phyloP scores from a whole-genome alignment of 2,888 invertebrate species.

The Sycophila texana region DNA sequence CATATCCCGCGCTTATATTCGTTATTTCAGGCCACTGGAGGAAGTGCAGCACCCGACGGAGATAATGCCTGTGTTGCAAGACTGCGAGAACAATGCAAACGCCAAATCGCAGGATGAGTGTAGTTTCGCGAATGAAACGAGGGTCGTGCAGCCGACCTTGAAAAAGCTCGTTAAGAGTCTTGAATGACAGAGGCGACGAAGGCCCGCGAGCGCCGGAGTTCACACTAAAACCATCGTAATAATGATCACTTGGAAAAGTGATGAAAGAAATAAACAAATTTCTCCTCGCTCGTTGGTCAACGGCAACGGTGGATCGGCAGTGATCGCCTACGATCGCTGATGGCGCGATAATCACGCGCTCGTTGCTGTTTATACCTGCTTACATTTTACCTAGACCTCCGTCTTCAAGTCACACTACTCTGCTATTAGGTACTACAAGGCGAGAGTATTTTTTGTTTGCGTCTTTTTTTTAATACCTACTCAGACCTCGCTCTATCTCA shows the following conservation, averaged over 20 bases:
- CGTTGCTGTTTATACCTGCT: no score
- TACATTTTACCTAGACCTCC: no score
- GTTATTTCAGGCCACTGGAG: slow-evolving; percentile 37
- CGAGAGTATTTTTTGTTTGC: no score
- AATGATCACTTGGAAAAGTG: slow-evolving; percentile 21
- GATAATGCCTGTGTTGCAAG: slow-evolving; percentile 36
- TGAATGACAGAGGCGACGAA: slow-evolving; percentile 26
- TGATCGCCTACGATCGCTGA: no score
- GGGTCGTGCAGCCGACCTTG: slow-evolving; percentile 33
- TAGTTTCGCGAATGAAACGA: slow-evolving; percentile 25
- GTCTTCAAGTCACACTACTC: no score
- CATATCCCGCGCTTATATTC: no score
- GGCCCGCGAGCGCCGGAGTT: not conserved
- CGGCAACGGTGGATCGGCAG: no score
- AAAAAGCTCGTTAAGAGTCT: slow-evolving; percentile 41
- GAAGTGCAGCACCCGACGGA: slow-evolving; percentile 49
- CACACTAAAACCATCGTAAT: not conserved
- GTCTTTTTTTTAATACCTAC: not conserved
- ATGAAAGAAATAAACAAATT: no score
- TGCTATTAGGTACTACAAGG: no score
- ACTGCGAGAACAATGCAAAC: slow-evolving; percentile 17
- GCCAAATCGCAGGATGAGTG: slow-evolving; percentile 1
- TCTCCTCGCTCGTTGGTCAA: no score
- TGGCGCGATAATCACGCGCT: no score
- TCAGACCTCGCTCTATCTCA: slow-evolving; percentile 34